phyloP scores from a whole-genome alignment of 1,140 invertebrate species.

The Latrodectus geometricus region DNA sequence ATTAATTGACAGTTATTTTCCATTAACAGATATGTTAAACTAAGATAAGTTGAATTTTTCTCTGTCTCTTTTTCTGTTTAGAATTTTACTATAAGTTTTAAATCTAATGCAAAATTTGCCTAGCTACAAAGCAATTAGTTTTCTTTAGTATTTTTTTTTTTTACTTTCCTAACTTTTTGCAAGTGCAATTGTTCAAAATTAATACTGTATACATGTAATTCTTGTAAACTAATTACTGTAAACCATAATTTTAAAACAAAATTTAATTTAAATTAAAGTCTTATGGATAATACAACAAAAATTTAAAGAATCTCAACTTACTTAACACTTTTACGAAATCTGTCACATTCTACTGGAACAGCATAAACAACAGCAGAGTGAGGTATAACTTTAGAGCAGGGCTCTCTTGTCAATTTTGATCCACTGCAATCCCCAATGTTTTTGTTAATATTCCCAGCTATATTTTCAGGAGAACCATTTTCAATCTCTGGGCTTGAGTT shows the following conservation, averaged over 20 bases:
- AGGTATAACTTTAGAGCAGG: slow-evolving; percentile 74
- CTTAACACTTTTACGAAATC: slow-evolving; percentile 67
- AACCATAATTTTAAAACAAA: background rate
- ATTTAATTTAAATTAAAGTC: background rate
- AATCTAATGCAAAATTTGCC: too few relatives aligned
- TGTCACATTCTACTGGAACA: slow-evolving; percentile 73
- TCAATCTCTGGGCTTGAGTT: background rate
- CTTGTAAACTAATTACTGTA: slow-evolving; percentile 1
- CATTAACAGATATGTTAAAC: too few relatives aligned
- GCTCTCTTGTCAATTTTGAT: background rate
- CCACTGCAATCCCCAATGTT: background rate
- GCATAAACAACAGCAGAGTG: slow-evolving; percentile 75
- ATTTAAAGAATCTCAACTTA: background rate
- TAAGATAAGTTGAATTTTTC: too few relatives aligned
- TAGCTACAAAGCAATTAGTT: too few relatives aligned
- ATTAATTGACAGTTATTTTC: too few relatives aligned
- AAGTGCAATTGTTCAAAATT: too few relatives aligned
- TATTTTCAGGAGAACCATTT: background rate
- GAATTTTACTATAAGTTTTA: too few relatives aligned
- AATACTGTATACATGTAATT: too few relatives aligned
- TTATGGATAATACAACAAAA: too few relatives aligned
- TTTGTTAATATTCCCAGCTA: background rate
- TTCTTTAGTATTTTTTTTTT: too few relatives aligned
- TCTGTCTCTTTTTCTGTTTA: too few relatives aligned
- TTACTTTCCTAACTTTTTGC: too few relatives aligned